Evolutionary conservation across 1,140 invertebrate genomes (phyloP).

Genomic region (Metaphire vulgaris): DNA sequence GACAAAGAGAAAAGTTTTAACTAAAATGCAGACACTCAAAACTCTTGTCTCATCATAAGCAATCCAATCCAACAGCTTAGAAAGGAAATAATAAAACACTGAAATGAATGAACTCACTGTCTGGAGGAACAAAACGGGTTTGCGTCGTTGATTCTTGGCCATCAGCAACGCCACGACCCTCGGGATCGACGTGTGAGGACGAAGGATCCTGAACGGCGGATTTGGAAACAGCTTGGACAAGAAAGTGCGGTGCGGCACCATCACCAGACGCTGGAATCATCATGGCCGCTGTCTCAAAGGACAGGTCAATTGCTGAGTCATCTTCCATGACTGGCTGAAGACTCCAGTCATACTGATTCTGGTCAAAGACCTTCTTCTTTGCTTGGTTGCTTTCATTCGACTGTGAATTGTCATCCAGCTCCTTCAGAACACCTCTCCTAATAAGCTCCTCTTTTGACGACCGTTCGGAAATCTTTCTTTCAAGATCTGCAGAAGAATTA

Average conservation of each 20-base stretch:
- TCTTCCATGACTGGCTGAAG: background rate
- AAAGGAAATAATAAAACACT: background rate
- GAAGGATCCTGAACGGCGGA: no score
- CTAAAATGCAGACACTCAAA: no score
- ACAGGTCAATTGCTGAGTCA: background rate
- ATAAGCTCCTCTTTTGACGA: slow-evolving; percentile 92
- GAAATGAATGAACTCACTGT: no score
- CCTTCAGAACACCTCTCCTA: slow-evolving; percentile 80
- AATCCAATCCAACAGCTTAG: no score
- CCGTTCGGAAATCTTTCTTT: slow-evolving; percentile 94
- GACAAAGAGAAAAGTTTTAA: no score
- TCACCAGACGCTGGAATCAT: background rate
- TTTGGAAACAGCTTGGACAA: no score
- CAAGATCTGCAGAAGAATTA: slow-evolving; percentile 68
- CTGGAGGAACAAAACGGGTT: background rate
- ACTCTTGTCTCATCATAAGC: no score
- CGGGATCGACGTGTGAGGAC: no score
- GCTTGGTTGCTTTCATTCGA: background rate
- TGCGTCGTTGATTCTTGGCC: no score
- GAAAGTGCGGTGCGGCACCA: background rate
- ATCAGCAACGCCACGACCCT: no score
- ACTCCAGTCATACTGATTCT: background rate
- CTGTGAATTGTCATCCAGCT: slow-evolving; percentile 31
- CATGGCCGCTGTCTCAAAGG: background rate
- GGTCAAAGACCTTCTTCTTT: background rate